phyloP scores from a whole-genome alignment of 1,140 invertebrate genomes.

The Andricus grossulariae region DNA sequence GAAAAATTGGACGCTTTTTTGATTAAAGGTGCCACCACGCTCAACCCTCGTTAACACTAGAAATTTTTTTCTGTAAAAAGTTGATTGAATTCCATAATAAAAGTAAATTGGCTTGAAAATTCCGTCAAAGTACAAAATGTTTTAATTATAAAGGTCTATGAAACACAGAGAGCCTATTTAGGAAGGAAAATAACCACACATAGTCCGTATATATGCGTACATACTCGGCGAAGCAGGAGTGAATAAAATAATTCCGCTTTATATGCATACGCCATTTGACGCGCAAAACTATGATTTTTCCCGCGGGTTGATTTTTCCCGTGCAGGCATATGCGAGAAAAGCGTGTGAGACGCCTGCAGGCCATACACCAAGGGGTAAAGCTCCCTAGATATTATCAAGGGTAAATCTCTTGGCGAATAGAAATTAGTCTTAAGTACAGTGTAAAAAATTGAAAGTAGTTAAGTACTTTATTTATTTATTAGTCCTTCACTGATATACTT shows the following conservation, averaged over 20 bases:
- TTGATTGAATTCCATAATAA: too few species aligned
- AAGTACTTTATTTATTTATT: too few species aligned
- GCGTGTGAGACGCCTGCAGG: conserved; percentile 63
- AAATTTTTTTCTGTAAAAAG: too few species aligned
- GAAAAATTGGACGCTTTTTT: too few species aligned
- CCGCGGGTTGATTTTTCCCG: conserved; percentile 55
- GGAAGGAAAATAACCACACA: conserved; percentile 19
- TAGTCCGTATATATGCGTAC: neutral
- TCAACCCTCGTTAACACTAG: too few species aligned
- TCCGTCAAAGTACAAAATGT: too few species aligned
- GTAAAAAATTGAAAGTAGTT: too few species aligned
- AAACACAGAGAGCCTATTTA: conserved; percentile 10
- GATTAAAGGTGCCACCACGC: too few species aligned
- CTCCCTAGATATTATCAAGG: conserved; percentile 45
- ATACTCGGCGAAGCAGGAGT: conserved; percentile 48
- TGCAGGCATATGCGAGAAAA: conserved; percentile 50
- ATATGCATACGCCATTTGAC: conserved; percentile 72
- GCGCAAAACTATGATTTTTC: conserved; percentile 72
- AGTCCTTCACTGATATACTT: too few species aligned
- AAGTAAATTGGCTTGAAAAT: too few species aligned
- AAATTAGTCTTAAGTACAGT: neutral
- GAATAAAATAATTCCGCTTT: conserved; percentile 70
- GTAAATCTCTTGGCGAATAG: conserved; percentile 31
- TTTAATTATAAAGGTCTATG: conserved; percentile 3
- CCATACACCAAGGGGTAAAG: conserved; percentile 52